Base-by-base conservation (phyloP, 2,888 invertebrate species). In the Eristalinus aeneus region DNA sequence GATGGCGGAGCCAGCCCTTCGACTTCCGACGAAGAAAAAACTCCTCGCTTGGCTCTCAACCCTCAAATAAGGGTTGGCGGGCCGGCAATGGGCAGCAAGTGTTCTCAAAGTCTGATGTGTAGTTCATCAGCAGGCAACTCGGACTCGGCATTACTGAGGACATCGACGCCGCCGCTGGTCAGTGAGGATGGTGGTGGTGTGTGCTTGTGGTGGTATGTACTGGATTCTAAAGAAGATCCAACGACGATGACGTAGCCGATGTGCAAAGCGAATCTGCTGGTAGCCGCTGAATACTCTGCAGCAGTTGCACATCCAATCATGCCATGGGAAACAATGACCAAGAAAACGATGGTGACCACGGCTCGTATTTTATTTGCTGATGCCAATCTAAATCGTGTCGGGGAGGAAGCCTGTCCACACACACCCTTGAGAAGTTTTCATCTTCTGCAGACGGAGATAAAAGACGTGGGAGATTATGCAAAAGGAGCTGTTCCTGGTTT, bases 171-270 rank as follows among this genome's bases (percentile, higher is more conserved):
- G 22, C 12, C 53, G 36, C 8, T 5, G 22, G 11, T 31, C 20
- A 61, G 46, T 46, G 46, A 46, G 23, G 56, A n/a, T 56, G 56
- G 23, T 12, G 56, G 23, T 12, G n/a, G 11, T 56, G 56, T 27
- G 56, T 16, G 23, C 56, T 46, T 54, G 63, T 68, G 65, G 74
- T 56, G 69, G 39, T 80, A 75, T 65, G 46, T 79, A 58, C 69
- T 12, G 60, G 58, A 75, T 80, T 76, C 75, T 76, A 72, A 84
- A 84, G 84, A 84, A 85, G 39, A 85, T 85, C 75, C 75, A 63
- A 80, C 84, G 80, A 75, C 63, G 80, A 64, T 73, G 65, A 68
- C 63, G 71, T 79, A 74, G 79, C 31, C 80, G 68, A 76, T 23
- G 79, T 79, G 73, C 67, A 68, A 75, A 68, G 75, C 75, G 58